Base-by-base conservation (phyloP, 1,140 invertebrate genomes). In the Copidosoma floridanum region DNA sequence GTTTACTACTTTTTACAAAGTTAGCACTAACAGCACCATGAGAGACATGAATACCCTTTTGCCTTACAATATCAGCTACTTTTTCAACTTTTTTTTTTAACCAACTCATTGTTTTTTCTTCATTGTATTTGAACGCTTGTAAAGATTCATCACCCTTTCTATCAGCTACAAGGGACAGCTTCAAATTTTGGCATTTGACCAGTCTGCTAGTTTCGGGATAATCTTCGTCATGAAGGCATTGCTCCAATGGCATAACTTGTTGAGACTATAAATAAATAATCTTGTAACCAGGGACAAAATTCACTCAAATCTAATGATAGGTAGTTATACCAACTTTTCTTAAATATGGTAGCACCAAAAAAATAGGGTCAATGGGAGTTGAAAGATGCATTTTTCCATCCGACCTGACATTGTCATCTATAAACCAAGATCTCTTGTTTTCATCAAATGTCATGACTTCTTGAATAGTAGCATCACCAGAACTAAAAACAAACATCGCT, bases 41-140 rank as follows among this genome's bases (percentile, higher is more conserved):
- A 2, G 78, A 76, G 7, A 90, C 88, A 77, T 90, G 85, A 54
- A 91, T 83, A 50, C 86, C 85, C 71, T 88, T 88, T 26, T 84
- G 77, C 65, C 85, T 86, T 10, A 92, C 78, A 12, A 86, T 79
- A 53, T 83, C 75, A 1, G 83, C 79, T 16, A 91, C 80, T 68
- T 82, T 82, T 63, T 84, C 82, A 0, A 87, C 84, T 77, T 89
- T 90, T 7, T 83, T 81, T 41, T 86, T 78, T 18, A 92, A 75
- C 89, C 89, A 92, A n/a, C 75, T 74, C 32, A 91, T 68, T 0
- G 88, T 84, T 71, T 90, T 91, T 40, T 87, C 85, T 70, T 89
- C 85, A 77, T 90, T 91, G 66, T 86, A 92, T 79, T 90, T 90
- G 65, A 86, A 92, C 11, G 89, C 89, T 70, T 83, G 86, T 23